Base-by-base conservation (phyloP, 1,140 invertebrate genomes). In the Copidosoma floridanum region DNA sequence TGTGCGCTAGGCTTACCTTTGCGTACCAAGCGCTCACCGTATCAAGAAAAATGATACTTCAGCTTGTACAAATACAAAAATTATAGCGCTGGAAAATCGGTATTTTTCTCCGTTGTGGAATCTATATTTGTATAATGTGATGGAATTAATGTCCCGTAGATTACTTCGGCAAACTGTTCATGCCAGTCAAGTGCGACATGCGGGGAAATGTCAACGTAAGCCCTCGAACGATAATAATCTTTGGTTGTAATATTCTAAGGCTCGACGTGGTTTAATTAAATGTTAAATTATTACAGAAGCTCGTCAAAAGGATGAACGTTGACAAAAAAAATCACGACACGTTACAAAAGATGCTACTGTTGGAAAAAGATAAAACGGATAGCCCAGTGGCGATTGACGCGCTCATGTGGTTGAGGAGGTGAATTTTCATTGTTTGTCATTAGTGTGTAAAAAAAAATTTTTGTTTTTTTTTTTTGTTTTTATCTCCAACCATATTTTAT, bases 121-220 rank as follows among this genome's bases (percentile, higher is more conserved):
- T n/a, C n/a, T n/a, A n/a, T n/a, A n/a, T n/a, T n/a, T n/a, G n/a
- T n/a, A n/a, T n/a, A n/a, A n/a, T n/a, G n/a, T n/a, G n/a, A n/a
- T n/a, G n/a, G n/a, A n/a, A n/a, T n/a, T n/a, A n/a, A n/a, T n/a
- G n/a, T n/a, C n/a, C n/a, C 6, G 18, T 77, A 90, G 89, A 89
- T 69, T 82, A 83, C 71, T 85, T 89, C 72, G 89, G 89, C 57
- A 89, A 85, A 77, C 74, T 87, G 3, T 90, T 90, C 72, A 81
- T 84, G 38, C 85, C 88, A 12, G 83, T 91, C 20, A 87, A 85
- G 69, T 84, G 84, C 77, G 89, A 91, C 68, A 88, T 91, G 82
- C 83, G 85, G 74, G 85, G 84, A 67, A 91, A 90, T 74, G 85
- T 90, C 67, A 82, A 86, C 69, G 89, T 89, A 82, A 84, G 81